A percentile compares a stretch with the other conserved stretches of the same genome.
Evolutionary conservation across 2,797 vertebrate genomes (phyloP).

Genomic region (Peromyscus attwateri): DNA sequence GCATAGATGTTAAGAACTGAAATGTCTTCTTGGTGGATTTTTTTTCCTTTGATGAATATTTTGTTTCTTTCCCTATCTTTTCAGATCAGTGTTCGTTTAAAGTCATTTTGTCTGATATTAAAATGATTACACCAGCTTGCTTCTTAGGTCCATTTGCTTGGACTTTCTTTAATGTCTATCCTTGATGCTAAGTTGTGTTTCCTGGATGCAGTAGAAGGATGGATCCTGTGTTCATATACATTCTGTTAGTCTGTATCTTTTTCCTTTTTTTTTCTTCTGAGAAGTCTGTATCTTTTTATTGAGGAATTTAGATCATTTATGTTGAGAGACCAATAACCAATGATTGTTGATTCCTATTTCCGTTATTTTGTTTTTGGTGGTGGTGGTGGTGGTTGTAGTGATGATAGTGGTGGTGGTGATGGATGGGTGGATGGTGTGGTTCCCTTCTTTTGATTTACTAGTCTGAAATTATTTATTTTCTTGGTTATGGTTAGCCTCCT

Average conservation of each 20-base stretch:
- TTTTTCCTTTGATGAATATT: not conserved
- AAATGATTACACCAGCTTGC: not conserved
- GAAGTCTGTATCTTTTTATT: not conserved
- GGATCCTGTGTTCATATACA: not conserved
- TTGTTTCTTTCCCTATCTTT: not conserved
- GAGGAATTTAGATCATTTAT: not conserved
- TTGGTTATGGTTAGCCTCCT: not conserved
- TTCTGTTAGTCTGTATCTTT: not conserved
- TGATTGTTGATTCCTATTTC: not conserved
- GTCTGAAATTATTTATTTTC: not conserved
- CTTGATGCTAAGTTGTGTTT: not conserved
- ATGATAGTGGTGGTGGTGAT: not conserved
- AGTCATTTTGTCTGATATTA: not conserved
- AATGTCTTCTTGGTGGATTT: not conserved
- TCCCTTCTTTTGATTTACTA: not conserved
- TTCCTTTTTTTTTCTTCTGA: too few relatives aligned
- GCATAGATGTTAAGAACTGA: not conserved
- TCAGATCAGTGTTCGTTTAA: not conserved
- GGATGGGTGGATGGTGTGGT: not conserved
- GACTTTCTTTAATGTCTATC: not conserved
- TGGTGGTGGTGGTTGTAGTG: not conserved
- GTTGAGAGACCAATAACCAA: not conserved
- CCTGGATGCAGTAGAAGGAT: not conserved
- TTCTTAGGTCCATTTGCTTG: not conserved
- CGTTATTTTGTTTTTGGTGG: not conserved